Base-by-base conservation (phyloP, 1,140 invertebrate genomes). In the Heliconius nattereri region DNA sequence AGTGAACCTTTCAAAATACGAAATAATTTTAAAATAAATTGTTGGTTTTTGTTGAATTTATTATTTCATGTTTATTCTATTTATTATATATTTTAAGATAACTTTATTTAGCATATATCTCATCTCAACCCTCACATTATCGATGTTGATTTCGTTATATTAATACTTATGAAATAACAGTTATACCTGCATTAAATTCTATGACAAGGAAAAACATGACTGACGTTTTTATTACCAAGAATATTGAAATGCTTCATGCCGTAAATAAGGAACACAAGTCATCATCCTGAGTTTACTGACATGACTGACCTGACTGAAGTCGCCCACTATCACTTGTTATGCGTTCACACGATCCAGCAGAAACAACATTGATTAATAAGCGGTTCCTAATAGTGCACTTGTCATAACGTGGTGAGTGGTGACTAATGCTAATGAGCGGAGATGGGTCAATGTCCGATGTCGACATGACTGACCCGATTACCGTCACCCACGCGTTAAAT, bases 401-500 rank as follows among this genome's bases (percentile, higher is more conserved):
- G 72, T 73, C 73, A 57, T 54, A 75, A 54, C 49, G 37, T 57
- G 73, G 45, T 75, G 45, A 54, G 37, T n/a, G 73, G 45, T 75
- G 45, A 54, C 45, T 75, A 75, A 75, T 75, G 73, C 26, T 57
- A 57, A 75, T 75, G 73, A 19, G 23, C 13, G 57, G 29, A 75
- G 54, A 75, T 54, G n/a, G 52, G 72, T 40, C 37, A 73, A 73
- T 45, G 72, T 73, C 32, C 35, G 72, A n/a, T n/a, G 72, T 49
- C 35, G 40, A 74, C 73, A 54, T 74, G 45, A 74, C 29, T 74
- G 73, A 74, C 73, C 73, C 54, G 52, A 74, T 54, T 74, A 54
- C 32, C 16, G 29, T 26, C 45, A 29, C 45, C 45, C 45, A 74
- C 73, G 29, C 45, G 29, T 74, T 54, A 66, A 66, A 66, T 66